A percentile compares a stretch with the other conserved stretches of the same genome.
Conservation (phyloP, 2,888 invertebrate genomes). For the Fragum fragum region DNA sequence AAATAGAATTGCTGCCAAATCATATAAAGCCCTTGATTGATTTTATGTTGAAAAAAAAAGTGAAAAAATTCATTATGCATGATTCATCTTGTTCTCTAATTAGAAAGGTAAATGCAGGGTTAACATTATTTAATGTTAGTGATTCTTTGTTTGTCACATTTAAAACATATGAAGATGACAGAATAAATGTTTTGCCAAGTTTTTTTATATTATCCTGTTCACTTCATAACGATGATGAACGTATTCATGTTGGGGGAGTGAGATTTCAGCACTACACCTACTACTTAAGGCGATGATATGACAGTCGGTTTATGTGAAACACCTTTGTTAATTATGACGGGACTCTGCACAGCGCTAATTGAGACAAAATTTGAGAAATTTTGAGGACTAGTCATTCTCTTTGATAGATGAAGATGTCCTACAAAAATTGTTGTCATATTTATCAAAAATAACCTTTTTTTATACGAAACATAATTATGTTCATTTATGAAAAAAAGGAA, state of each 20-base stretch:
- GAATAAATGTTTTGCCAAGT: constrained; percentile 4
- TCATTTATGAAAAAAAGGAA: no score
- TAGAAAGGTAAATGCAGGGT: background rate
- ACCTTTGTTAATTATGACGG: constrained; percentile 64
- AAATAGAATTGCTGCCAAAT: no score
- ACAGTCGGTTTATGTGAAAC: constrained; percentile 36
- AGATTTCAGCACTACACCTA: constrained; percentile 16
- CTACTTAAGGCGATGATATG: constrained; percentile 27
- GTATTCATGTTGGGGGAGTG: constrained; percentile 9
- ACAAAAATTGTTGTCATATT: constrained; percentile 44
- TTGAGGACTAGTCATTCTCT: constrained; percentile 50
- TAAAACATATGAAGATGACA: constrained; percentile 26
- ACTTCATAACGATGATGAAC: constrained; percentile 22
- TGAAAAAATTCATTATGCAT: no score
- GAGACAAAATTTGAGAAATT: constrained; percentile 54
- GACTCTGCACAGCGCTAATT: constrained; percentile 43
- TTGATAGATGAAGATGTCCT: constrained; percentile 60
- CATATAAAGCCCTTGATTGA: no score
- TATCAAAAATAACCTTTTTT: constrained; percentile 56
- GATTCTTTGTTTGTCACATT: constrained; percentile 18
- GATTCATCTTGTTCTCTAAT: no score
- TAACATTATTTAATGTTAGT: constrained; percentile 10
- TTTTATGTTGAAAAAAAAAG: no score
- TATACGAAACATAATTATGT: background rate
- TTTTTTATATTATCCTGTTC: constrained; percentile 14